A percentile compares a stretch with the other conserved stretches of the same genome.
These are phyloP conservation scores for Xyrichtys novacula DNA, from an alignment of 2,797 vertebrate species.

Conservation along the genomic window DNA sequence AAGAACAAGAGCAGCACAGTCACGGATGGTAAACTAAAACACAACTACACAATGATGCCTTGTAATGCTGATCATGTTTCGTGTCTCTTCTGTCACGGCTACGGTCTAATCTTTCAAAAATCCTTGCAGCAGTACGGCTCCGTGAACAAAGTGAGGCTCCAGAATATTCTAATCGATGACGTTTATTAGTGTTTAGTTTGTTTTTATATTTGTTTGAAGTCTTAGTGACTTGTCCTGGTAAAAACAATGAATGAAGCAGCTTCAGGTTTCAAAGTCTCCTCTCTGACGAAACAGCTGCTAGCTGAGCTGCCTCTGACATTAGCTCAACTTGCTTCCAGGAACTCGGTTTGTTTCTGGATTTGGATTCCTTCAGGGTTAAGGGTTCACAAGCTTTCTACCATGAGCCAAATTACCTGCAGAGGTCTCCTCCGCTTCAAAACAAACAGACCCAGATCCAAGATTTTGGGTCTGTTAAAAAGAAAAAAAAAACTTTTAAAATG, in stretches of 20 bases:
- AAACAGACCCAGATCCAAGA: too few species aligned
- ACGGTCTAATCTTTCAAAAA: conserved; percentile 3
- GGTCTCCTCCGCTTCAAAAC: background rate
- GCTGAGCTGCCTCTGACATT: background rate
- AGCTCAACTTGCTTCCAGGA: background rate
- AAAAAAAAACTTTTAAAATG: too few species aligned
- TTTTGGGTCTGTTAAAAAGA: too few species aligned
- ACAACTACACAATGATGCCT: background rate
- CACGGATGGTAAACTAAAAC: conserved; percentile 11
- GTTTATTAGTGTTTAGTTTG: too few species aligned
- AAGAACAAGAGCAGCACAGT: conserved; percentile 38
- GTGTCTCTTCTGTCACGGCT: background rate
- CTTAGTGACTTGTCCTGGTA: too few species aligned
- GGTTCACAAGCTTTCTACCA: background rate
- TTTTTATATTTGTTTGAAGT: too few species aligned
- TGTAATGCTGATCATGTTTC: background rate
- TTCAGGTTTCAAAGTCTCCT: background rate
- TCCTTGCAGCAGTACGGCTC: background rate
- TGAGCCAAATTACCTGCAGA: conserved; percentile 1
- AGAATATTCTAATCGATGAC: too few species aligned
- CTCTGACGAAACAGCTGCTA: background rate
- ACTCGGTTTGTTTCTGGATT: background rate
- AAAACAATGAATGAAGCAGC: background rate
- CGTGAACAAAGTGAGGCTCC: background rate
- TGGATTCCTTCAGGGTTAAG: background rate